Percentiles rank a stretch among this genome's conserved stretches.
Conservation (phyloP, 1,140 invertebrate species). For the Holcopasites calliopsidis region DNA sequence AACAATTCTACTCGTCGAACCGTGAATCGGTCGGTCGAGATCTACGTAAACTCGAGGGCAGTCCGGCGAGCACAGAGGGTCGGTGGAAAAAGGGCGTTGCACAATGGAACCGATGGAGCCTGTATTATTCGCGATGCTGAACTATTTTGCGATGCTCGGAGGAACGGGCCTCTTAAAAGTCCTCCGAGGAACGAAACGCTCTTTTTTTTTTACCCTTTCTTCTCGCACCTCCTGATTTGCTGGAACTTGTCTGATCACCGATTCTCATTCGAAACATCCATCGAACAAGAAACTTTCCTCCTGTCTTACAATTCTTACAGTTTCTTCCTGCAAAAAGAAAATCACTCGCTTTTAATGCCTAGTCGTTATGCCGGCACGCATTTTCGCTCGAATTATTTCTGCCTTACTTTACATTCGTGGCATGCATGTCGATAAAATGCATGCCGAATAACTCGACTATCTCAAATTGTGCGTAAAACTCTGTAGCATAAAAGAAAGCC, state of each 20-base stretch:
- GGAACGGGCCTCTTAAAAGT: neutral
- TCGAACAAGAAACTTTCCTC: neutral
- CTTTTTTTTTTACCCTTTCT: neutral
- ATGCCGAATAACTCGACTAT: neutral
- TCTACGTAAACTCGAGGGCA: conserved; percentile 24
- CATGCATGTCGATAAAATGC: neutral
- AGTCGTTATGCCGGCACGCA: neutral
- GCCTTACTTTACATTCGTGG: too few relatives aligned
- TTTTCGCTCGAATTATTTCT: neutral
- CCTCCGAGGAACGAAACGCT: neutral
- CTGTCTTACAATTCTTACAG: neutral
- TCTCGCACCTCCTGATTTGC: neutral
- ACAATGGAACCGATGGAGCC: neutral
- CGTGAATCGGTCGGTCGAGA: conserved; percentile 36
- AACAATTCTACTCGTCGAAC: conserved; percentile 31
- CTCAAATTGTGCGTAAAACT: conserved; percentile 4
- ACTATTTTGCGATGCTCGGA: neutral
- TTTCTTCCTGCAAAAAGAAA: neutral
- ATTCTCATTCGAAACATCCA: neutral
- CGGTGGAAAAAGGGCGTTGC: neutral
- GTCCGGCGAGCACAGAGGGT: neutral
- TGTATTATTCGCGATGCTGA: neutral
- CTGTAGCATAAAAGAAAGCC: neutral
- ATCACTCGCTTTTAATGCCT: too few relatives aligned
- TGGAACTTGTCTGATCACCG: neutral